Base-by-base conservation (phyloP, 2,888 invertebrate genomes). In the Poecilus cupreus region DNA sequence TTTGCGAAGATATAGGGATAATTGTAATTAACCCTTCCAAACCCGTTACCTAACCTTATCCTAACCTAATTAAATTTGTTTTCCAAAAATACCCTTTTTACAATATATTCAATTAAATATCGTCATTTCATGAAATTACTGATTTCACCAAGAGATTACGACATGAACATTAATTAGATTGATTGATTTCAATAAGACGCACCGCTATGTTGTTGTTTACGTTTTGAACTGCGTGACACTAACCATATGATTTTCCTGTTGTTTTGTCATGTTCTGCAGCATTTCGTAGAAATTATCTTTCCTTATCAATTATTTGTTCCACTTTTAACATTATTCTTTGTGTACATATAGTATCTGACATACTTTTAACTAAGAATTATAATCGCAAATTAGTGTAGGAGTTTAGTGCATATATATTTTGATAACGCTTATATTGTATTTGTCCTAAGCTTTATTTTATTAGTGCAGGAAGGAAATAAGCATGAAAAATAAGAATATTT, bases 131-230 rank as follows among this genome's bases (percentile, higher is more conserved):
- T 32, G n/a, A 60, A 60, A 26, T 60, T 1, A 32, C 32, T 32
- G 32, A 60, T 60, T 60, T 60, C 24, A 22, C 24, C 24, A 60
- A 60, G 24, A 60, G 13, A 60, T 24, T 60, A 24, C 60, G 11
- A 60, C 26, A 60, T n/a, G 13, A 26, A 24, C 60, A 60, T 13
- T 60, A 60, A 60, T 60, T 60, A 60, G 60, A 13, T 60, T 26
- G 26, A 60, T 60, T 60, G 60, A 37, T 37, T 37, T 68, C 37
- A 37, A 37, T 68, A 68, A 37, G 64, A 37, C 37, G 37, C 64
- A 60, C 60, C 10, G 37, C 13, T 51, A 8, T 18, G 13, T 18
- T 32, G 26, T 26, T 64, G 64, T 68, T 68, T 68, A 18, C 32
- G 10, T 68, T 51, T 16, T 51, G 18, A 11, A 8, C 8, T 37